These are phyloP conservation scores for Zaprionus taronus DNA, from an alignment of 1,140 invertebrate genomes.

Conservation along the genomic window DNA sequence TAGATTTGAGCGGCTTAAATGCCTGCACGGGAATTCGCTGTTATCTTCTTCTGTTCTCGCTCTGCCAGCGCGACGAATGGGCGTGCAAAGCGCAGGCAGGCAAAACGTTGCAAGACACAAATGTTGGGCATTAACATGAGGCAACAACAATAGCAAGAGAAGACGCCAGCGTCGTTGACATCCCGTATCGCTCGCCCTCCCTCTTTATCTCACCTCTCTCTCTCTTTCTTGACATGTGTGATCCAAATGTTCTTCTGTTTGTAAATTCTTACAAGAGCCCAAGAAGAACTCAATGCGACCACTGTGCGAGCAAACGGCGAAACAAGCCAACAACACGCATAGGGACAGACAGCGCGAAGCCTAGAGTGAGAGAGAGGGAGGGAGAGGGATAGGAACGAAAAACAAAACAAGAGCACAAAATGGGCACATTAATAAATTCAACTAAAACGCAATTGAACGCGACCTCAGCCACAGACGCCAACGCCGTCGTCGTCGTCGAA, in stretches of 20 bases:
- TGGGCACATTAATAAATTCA: slow-evolving; percentile 60
- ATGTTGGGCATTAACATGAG: slow-evolving; percentile 51
- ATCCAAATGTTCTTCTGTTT: slow-evolving; percentile 67
- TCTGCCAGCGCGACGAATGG: slow-evolving; percentile 27
- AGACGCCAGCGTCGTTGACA: background rate
- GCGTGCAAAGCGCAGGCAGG: slow-evolving; percentile 28
- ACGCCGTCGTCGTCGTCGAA: slow-evolving; percentile 17
- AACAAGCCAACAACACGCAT: slow-evolving; percentile 40
- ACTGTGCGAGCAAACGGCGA: slow-evolving; percentile 36
- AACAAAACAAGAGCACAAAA: slow-evolving; percentile 41
- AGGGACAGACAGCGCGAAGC: slow-evolving; percentile 22
- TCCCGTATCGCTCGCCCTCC: slow-evolving; percentile 14
- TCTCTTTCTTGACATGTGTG: slow-evolving; percentile 68
- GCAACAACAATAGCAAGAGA: slow-evolving; percentile 22
- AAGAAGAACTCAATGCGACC: slow-evolving; percentile 47
- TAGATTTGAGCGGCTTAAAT: slow-evolving; percentile 78
- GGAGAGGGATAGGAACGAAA: slow-evolving; percentile 29
- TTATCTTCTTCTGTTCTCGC: slow-evolving; percentile 51
- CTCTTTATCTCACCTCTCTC: slow-evolving; percentile 8
- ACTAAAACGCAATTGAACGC: slow-evolving; percentile 65
- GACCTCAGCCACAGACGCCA: slow-evolving; percentile 40
- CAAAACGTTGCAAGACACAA: slow-evolving; percentile 56
- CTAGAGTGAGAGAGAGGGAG: slow-evolving; percentile 2
- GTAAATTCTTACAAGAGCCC: slow-evolving; percentile 57
- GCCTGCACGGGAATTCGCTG: slow-evolving; percentile 43